Base-by-base conservation (phyloP, 1,140 invertebrate genomes). In the Octopus bimaculoides region DNA sequence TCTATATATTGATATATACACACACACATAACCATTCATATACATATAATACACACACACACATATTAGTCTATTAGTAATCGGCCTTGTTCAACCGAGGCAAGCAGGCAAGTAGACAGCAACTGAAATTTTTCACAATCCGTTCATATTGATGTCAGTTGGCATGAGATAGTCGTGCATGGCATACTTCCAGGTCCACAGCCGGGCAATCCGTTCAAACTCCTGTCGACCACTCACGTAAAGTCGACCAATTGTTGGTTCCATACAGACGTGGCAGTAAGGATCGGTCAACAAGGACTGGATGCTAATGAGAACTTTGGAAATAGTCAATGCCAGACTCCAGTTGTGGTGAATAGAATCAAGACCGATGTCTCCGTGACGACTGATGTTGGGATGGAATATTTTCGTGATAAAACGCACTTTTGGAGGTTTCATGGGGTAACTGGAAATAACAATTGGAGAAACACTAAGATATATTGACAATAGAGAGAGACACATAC, bases 341-440 rank as follows among this genome's bases (percentile, higher is more conserved):
- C 97, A 98, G 90, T 98, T 98, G 89, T 97, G 95, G 87, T 96
- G 95, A 86, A 98, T 96, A 14, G 95, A 97, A 91, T 98, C 97
- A 80, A 98, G 95, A 55, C 96, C 96, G 80, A 98, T 96, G 91
- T 98, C 96, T n/a, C 96, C 97, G 88, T 98, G 96, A 12, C 96
- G 92, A 52, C 96, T 97, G 54, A 98, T 94, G 90, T 98, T 98
- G 5, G 97, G 96, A 91, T 98, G 97, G 86, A 97, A 93, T 84
- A 98, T 96, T 90, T 95, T 95, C 66, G 89, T 90, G 69, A 90
- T 88, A 79, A 90, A 89, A 71, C 87, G 82, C 1, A 97, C 96
- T 75, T 95, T 93, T 3, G 97, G 97, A 55, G 97, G 96, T 83
- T 93, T 92, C 93, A 98, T 94, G 8, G 97, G 96, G 92, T 98